Percentiles rank a stretch among this genome's conserved stretches.
phyloP scores from a whole-genome alignment of 2,888 invertebrate genomes.

The Lacanobia oleracea region DNA sequence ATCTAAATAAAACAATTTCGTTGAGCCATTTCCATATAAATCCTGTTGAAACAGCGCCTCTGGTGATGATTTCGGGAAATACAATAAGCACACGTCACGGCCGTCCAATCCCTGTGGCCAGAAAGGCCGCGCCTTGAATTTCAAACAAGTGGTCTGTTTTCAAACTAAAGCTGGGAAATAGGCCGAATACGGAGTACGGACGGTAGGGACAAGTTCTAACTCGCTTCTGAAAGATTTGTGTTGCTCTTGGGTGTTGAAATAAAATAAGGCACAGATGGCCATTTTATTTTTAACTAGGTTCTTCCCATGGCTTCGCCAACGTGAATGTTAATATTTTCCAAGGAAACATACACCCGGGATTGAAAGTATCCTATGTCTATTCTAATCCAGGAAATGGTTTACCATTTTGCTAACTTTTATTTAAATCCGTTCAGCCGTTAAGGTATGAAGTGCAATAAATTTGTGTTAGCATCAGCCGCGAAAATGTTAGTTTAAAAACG shows the following conservation, averaged over 20 bases:
- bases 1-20: slow-evolving; percentile 63
- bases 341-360: too few species aligned
- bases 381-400: too few species aligned
- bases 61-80: slow-evolving; percentile 70
- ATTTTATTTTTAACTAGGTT: too few species aligned
- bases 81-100: slow-evolving; percentile 78
- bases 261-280: too few species aligned
- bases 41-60: slow-evolving; percentile 63
- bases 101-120: slow-evolving; percentile 69
- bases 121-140: slow-evolving; percentile 73
- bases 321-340: too few species aligned
- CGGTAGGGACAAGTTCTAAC: slow-evolving; percentile 18
- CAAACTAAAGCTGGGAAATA: slow-evolving; percentile 68
- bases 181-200: slow-evolving; percentile 35
- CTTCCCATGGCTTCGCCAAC: too few species aligned
- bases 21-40: slow-evolving; percentile 63
- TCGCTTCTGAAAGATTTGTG: slow-evolving; percentile 4
- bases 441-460: too few species aligned
- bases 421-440: too few species aligned
- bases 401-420: too few species aligned
- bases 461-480: too few species aligned
- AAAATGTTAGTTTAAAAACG: too few species aligned
- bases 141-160: slow-evolving; percentile 73
- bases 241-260: slow-evolving; percentile 1
- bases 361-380: too few species aligned